Base-by-base conservation (phyloP, 2,888 invertebrate species). In the Platycnemis pennipes region DNA sequence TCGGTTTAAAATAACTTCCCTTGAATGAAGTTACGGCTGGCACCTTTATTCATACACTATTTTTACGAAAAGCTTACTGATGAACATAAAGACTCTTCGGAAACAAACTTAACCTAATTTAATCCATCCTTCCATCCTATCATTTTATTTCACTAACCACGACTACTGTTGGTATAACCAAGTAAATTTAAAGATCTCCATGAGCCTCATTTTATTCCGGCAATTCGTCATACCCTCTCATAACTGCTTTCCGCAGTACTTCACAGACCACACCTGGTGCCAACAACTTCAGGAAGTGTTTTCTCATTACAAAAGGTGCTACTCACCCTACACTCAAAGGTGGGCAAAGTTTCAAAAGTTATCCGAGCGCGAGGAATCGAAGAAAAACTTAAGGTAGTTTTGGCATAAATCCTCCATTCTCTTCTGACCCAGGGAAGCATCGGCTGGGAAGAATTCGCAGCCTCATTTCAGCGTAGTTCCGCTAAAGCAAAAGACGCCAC, bases 301-400 rank as follows among this genome's bases (percentile, higher is more conserved):
- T 37, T 44, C 86, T 86, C 86, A 86, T 86, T 86, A 86, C 37
- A 86, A 86, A 86, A 86, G 86, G 42, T 77, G 42, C 37, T 42
- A 42, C 37, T 37, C 44, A 42, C n/a, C 42, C 42, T 2, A 2
- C 86, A 42, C 19, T 22, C 44, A 46, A 77, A n/a, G 44, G 87
- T 26, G 46, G 26, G 46, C 44, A 87, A 45, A 87, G 87, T 87
- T 87, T 44, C 22, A 19, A 87, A 37, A 26, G 22, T 87, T 87
- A 87, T 45, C 11, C 22, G 26, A 16, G 44, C 13, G 37, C 16
- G 86, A 86, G 86, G 16, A 86, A 13, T 8, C 11, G 16, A 86
- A 86, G 86, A 86, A 42, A 86, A 77, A 86, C 86, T 42, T 86
- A 4, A 13, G 86, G 42, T 86, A 42, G 42, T 86, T 86, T 86